phyloP scores from a whole-genome alignment of 2,888 invertebrate genomes.

The Lasioglossum zephyrum region DNA sequence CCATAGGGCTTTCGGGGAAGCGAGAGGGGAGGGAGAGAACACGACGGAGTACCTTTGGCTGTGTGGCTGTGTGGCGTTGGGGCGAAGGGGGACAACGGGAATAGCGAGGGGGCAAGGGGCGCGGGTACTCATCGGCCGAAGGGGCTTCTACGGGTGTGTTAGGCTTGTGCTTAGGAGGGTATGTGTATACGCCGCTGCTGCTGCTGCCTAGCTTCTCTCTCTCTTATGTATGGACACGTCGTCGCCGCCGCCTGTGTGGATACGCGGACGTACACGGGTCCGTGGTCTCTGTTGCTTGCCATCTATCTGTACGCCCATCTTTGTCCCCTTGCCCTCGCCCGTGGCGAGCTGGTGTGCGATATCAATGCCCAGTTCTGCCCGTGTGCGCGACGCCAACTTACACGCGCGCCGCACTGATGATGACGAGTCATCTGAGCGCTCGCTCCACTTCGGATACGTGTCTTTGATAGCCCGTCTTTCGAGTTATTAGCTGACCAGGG shows the following conservation, averaged over 20 bases:
- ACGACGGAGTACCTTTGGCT: constrained; percentile 81
- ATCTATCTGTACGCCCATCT: constrained; percentile 53
- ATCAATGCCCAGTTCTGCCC: constrained; percentile 51
- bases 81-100: constrained; percentile 85
- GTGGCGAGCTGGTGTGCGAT: constrained; percentile 55
- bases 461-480: constrained; percentile 46
- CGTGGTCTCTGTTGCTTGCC: constrained; percentile 59
- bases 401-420: constrained; percentile 34
- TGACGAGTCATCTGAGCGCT: constrained; percentile 49
- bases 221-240: constrained; percentile 42
- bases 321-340: constrained; percentile 42
- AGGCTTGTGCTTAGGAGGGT: constrained; percentile 75
- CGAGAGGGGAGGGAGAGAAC: constrained; percentile 78
- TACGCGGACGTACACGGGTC: constrained; percentile 58
- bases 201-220: neutral
- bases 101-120: constrained; percentile 75
- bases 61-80: constrained; percentile 78
- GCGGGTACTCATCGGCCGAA: constrained; percentile 79
- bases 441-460: constrained; percentile 24
- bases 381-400: constrained; percentile 40
- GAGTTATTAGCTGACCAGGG: constrained; percentile 39
- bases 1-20: constrained; percentile 81
- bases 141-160: constrained; percentile 79
- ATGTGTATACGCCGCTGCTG: constrained; percentile 64
- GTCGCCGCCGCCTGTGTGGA: constrained; percentile 35